These are phyloP conservation scores for Phyto melanocephala DNA, from an alignment of 2,888 invertebrate genomes.

Conservation along the genomic window DNA sequence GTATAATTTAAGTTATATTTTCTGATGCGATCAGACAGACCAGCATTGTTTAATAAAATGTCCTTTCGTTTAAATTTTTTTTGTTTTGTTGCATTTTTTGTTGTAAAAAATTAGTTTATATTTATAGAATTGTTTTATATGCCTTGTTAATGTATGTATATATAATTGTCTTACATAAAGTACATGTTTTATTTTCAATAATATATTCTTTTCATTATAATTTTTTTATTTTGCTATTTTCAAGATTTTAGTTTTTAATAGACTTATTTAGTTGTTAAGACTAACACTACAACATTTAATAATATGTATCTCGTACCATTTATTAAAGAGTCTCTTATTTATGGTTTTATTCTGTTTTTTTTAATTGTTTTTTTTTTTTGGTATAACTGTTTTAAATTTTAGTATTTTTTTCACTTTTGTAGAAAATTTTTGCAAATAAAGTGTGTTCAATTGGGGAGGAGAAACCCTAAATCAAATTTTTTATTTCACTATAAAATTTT, in stretches of 20 bases:
- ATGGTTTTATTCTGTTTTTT: slow-evolving; percentile 13
- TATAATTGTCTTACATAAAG: slow-evolving; percentile 58
- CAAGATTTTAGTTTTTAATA: slow-evolving; percentile 50
- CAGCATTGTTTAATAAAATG: slow-evolving; percentile 12
- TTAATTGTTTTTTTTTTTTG: slow-evolving; percentile 11
- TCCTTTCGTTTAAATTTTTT: slow-evolving; percentile 24
- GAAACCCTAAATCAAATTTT: not conserved
- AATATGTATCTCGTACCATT: slow-evolving; percentile 61
- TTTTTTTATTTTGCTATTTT: slow-evolving; percentile 21
- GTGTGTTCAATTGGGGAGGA: not conserved
- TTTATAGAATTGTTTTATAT: slow-evolving; percentile 57
- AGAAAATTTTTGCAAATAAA: slow-evolving; percentile 60
- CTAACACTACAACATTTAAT: slow-evolving; percentile 66
- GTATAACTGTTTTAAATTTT: slow-evolving; percentile 36
- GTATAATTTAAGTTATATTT: not conserved
- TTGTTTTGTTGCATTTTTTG: slow-evolving; percentile 38
- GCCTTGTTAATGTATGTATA: slow-evolving; percentile 35
- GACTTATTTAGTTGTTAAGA: slow-evolving; percentile 56
- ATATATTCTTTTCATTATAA: slow-evolving; percentile 38
- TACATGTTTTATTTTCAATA: slow-evolving; percentile 45
- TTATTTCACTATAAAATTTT: slow-evolving; percentile 50
- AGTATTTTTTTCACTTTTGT: slow-evolving; percentile 47
- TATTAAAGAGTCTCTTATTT: slow-evolving; percentile 56
- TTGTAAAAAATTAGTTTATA: slow-evolving; percentile 42
- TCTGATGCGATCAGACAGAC: not conserved